Conservation (phyloP, 2,888 invertebrate genomes). For the Hylaea fasciaria region DNA sequence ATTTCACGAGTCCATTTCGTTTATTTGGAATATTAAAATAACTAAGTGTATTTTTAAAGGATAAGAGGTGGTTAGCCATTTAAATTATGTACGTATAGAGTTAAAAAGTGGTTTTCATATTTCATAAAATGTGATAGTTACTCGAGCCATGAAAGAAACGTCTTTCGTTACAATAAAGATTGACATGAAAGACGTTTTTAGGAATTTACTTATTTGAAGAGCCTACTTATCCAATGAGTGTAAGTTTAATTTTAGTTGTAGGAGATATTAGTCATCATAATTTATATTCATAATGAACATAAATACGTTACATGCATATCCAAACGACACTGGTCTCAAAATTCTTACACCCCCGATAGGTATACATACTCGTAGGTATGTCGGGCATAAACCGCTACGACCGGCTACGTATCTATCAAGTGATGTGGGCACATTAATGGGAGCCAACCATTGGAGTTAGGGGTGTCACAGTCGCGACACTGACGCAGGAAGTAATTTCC, state of each 20-base stretch:
- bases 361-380: no score
- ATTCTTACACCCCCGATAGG: conserved; percentile 7
- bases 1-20: conserved; percentile 46
- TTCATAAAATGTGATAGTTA: no score
- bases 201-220: no score
- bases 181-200: no score
- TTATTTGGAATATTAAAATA: conserved; percentile 30
- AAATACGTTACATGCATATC: background rate
- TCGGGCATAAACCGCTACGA: conserved; percentile 41
- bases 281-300: no score
- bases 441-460: conserved; percentile 54
- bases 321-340: background rate
- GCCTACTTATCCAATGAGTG: no score
- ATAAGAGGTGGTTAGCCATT: conserved; percentile 19
- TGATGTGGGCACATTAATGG: conserved; percentile 54
- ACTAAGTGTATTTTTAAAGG: conserved; percentile 16
- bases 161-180: no score
- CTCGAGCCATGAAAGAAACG: no score
- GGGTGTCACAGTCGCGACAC: conserved; percentile 62
- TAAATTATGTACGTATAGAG: conserved; percentile 13
- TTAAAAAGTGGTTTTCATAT: conserved; percentile 4
- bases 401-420: conserved; percentile 38
- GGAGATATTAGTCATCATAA: no score
- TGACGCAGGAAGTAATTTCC: conserved; percentile 72
- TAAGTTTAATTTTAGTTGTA: no score